A percentile compares a stretch with the other conserved stretches of the same genome.
phyloP scores from a whole-genome alignment of 2,797 vertebrate genomes.

The Neosilurus mollespiculum region DNA sequence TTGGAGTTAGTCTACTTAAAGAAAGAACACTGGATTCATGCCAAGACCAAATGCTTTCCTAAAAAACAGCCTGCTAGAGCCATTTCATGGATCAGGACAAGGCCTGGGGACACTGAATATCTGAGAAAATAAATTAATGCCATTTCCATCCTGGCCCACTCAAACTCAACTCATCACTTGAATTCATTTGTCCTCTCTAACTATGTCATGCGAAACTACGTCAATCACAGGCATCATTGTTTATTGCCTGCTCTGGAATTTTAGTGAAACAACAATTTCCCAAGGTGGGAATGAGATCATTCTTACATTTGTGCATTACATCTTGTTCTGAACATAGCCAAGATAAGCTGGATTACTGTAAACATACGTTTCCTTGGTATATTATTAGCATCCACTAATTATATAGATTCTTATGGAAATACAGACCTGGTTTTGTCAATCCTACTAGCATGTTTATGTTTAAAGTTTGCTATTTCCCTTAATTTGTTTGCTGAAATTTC shows the following conservation, averaged over 20 bases:
- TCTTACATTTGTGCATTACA: not conserved
- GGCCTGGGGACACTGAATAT: constrained; percentile 21
- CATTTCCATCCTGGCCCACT: constrained; percentile 4
- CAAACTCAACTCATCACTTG: constrained; percentile 13
- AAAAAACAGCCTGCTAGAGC: constrained; percentile 22
- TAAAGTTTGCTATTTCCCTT: not conserved
- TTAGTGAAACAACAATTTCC: constrained; percentile 15
- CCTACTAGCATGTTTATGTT: constrained; percentile 43
- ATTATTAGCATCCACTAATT: constrained; percentile 51
- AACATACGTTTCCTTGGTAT: constrained; percentile 49
- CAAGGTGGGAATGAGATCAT: constrained; percentile 21
- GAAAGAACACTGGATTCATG: not conserved
- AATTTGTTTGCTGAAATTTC: constrained; percentile 9
- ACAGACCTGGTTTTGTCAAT: constrained; percentile 34
- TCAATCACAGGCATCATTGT: not conserved
- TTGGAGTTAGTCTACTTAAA: not conserved
- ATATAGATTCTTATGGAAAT: constrained; percentile 34
- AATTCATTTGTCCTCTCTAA: not conserved
- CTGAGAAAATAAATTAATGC: constrained; percentile 28
- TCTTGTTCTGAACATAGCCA: not conserved
- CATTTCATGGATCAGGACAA: constrained; percentile 31
- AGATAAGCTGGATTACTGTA: constrained; percentile 38
- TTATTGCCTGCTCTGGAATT: not conserved
- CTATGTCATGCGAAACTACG: not conserved
- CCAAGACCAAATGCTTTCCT: constrained; percentile 24